Conservation (phyloP, 2,888 invertebrate genomes). For the Apamea epomidion region DNA sequence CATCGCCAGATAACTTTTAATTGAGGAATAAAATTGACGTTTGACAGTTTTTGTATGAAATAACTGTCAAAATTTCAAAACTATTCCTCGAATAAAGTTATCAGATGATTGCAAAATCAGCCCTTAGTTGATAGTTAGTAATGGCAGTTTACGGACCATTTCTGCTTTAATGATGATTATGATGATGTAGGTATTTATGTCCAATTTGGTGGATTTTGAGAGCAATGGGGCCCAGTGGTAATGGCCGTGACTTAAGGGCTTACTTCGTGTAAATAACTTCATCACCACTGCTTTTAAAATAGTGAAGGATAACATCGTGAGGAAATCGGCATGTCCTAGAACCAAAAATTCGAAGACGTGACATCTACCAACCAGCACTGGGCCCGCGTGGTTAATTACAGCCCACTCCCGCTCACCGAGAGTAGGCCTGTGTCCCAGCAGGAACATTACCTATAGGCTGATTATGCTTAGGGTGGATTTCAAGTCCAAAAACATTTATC, state of each 20-base stretch:
- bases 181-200: conserved; percentile 11
- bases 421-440: not conserved
- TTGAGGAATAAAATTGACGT: too few relatives aligned
- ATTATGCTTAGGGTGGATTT: not conserved
- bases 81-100: too few relatives aligned
- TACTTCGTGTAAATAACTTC: too few relatives aligned
- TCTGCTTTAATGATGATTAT: conserved; percentile 10
- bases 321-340: too few relatives aligned
- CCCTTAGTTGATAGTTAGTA: not conserved
- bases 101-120: too few relatives aligned
- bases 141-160: conserved; percentile 1
- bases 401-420: not conserved
- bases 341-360: not conserved
- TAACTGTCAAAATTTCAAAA: too few relatives aligned
- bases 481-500: not conserved
- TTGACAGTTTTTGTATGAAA: too few relatives aligned
- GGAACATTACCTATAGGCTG: not conserved
- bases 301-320: too few relatives aligned
- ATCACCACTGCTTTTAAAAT: too few relatives aligned
- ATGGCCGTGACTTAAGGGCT: not conserved
- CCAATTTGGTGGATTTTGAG: not conserved
- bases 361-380: not conserved
- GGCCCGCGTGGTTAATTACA: not conserved
- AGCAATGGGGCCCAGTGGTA: not conserved
- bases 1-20: too few relatives aligned